Conservation (phyloP, 2,888 invertebrate species). For the Hydropsyche betteni region DNA sequence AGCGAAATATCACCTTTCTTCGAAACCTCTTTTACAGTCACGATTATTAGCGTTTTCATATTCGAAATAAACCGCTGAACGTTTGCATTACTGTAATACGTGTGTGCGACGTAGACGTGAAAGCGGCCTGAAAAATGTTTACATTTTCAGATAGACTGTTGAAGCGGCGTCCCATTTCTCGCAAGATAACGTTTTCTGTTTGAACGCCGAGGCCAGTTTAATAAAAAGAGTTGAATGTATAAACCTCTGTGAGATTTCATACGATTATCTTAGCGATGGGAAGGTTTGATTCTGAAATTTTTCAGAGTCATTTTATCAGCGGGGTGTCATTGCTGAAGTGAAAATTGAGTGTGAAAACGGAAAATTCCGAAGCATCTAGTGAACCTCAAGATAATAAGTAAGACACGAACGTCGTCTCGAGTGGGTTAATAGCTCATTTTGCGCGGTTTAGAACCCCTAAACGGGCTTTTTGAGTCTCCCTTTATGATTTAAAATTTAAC, state of each 20-base stretch:
- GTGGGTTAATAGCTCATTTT: conserved; percentile 32
- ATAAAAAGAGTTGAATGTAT: neutral
- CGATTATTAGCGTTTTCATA: no score
- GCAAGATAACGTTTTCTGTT: conserved; percentile 24
- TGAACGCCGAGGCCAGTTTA: neutral
- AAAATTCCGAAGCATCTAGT: no score
- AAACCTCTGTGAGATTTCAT: no score
- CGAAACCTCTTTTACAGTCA: no score
- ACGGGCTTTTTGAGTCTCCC: conserved; percentile 4
- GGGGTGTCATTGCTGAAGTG: no score
- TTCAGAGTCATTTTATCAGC: no score
- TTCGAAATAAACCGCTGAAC: no score
- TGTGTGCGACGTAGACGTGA: neutral
- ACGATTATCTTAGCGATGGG: no score
- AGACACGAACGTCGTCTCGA: conserved; percentile 5
- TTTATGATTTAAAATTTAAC: conserved; percentile 9
- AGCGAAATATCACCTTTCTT: no score
- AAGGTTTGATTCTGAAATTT: no score
- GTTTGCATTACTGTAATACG: no score
- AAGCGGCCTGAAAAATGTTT: conserved; percentile 19
- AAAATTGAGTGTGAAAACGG: neutral
- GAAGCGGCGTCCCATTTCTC: conserved; percentile 16
- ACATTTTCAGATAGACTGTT: conserved; percentile 23
- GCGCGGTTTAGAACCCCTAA: conserved; percentile 3
- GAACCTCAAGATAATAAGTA: conserved; percentile 2